These are phyloP conservation scores for Macrosoma leucophasiata DNA, from an alignment of 2,888 invertebrate species.

Conservation along the genomic window DNA sequence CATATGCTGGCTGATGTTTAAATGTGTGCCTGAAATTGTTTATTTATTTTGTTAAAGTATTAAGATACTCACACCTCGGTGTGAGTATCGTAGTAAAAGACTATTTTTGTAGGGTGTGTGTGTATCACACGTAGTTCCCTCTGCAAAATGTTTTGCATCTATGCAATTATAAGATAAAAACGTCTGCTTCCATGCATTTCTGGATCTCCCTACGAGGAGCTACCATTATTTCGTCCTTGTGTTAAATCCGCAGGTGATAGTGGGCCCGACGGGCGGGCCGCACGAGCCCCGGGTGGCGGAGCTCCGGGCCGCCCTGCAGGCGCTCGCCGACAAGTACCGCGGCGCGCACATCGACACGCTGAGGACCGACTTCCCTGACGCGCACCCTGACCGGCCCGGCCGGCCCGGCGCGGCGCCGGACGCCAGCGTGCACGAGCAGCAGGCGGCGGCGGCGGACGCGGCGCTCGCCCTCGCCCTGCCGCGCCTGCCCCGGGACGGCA, in stretches of 20 bases:
- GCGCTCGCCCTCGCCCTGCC: constrained; percentile 81
- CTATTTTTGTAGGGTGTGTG: too few species aligned
- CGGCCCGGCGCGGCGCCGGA: constrained; percentile 10
- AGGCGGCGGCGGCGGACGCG: constrained; percentile 77
- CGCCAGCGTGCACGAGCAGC: constrained; percentile 78
- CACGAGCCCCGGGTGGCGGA: constrained; percentile 16
- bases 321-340: constrained; percentile 22
- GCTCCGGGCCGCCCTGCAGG: constrained; percentile 21
- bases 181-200: too few species aligned
- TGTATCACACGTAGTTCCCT: too few species aligned
- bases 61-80: too few species aligned
- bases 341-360: constrained; percentile 25
- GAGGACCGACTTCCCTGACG: constrained; percentile 8
- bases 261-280: constrained; percentile 15
- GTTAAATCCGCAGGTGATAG: constrained; percentile 20
- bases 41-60: too few species aligned
- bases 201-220: too few species aligned
- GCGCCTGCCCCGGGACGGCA: constrained; percentile 82
- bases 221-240: background rate
- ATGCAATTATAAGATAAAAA: too few species aligned
- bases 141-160: too few species aligned
- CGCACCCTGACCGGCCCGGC: constrained; percentile 1
- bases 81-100: too few species aligned
- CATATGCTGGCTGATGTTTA: too few species aligned
- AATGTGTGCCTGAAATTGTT: too few species aligned